phyloP scores from a whole-genome alignment of 2,797 vertebrate genomes.

The Naso thynnoides region DNA sequence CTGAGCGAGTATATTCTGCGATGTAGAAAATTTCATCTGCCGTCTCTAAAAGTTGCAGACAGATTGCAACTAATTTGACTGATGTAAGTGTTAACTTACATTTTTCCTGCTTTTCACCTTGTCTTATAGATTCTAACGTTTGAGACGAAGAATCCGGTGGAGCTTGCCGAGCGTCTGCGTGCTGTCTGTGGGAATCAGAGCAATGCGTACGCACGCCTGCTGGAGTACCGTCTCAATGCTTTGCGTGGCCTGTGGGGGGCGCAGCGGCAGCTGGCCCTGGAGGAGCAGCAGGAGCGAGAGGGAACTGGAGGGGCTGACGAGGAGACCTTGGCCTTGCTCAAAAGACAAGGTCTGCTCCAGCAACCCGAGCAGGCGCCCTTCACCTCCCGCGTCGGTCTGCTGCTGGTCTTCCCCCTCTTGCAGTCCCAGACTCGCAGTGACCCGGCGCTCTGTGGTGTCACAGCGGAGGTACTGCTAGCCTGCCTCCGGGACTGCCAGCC shows the following conservation, averaged over 20 bases:
- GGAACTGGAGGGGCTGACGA: conserved; percentile 90
- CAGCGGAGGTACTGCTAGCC: conserved; percentile 95
- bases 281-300: conserved; percentile 88
- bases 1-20: conserved; percentile 17
- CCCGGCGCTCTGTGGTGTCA: conserved; percentile 96
- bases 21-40: conserved; percentile 10
- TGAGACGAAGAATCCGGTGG: conserved; percentile 96
- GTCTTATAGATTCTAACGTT: conserved; percentile 93
- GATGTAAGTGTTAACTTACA: neutral
- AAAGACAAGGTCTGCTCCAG: conserved; percentile 95
- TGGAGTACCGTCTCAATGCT: conserved; percentile 97
- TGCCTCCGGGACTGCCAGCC: conserved; percentile 99
- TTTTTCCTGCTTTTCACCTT: neutral
- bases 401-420: conserved; percentile 97
- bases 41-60: neutral
- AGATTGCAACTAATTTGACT: too few relatives aligned
- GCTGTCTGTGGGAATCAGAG: conserved; percentile 99
- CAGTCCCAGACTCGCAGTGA: conserved; percentile 98
- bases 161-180: conserved; percentile 94
- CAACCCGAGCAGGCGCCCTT: conserved; percentile 97
- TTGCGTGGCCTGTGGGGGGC: conserved; percentile 97
- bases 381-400: conserved; percentile 95
- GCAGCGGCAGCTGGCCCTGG: conserved; percentile 90
- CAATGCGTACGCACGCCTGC: conserved; percentile 96
- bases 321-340: conserved; percentile 94